Percentiles rank a stretch among this genome's conserved stretches.
Evolutionary conservation across 1,140 invertebrate species (phyloP).

Genomic region (Heliconius hermathena): DNA sequence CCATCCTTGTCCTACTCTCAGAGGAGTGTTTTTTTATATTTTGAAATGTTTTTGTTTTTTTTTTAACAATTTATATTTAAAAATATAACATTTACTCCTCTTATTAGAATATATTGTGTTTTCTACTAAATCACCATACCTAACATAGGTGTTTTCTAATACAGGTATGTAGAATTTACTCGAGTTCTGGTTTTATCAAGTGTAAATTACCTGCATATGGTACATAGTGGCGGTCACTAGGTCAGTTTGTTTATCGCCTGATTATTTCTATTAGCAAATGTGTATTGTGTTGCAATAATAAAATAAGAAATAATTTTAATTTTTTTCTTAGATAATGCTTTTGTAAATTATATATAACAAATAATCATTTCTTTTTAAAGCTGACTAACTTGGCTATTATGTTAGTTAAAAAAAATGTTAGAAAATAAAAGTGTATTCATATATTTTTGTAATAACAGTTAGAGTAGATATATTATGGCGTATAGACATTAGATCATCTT

Average conservation of each 20-base stretch:
- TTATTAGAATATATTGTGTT: no score
- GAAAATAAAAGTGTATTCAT: background rate
- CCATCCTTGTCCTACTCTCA: no score
- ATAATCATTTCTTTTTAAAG: no score
- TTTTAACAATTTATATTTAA: no score
- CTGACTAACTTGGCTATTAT: no score
- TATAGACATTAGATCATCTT: background rate
- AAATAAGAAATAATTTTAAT: no score
- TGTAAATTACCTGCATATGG: background rate
- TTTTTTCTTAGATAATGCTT: no score
- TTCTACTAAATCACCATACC: no score
- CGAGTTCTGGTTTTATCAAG: background rate
- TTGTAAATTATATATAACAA: no score
- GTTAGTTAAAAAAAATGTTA: background rate
- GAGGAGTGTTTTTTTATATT: no score
- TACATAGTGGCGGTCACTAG: background rate
- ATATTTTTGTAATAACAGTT: background rate
- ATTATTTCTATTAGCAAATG: background rate
- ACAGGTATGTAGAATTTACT: background rate
- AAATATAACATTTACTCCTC: no score
- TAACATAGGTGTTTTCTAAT: background rate
- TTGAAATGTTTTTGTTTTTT: no score
- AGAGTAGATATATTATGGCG: background rate
- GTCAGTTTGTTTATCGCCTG: slow-evolving; percentile 8
- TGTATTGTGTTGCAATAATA: background rate